A percentile compares a stretch with the other conserved stretches of the same genome.
Conservation (phyloP, 1,140 invertebrate species). For the Pteromalus puparum region DNA sequence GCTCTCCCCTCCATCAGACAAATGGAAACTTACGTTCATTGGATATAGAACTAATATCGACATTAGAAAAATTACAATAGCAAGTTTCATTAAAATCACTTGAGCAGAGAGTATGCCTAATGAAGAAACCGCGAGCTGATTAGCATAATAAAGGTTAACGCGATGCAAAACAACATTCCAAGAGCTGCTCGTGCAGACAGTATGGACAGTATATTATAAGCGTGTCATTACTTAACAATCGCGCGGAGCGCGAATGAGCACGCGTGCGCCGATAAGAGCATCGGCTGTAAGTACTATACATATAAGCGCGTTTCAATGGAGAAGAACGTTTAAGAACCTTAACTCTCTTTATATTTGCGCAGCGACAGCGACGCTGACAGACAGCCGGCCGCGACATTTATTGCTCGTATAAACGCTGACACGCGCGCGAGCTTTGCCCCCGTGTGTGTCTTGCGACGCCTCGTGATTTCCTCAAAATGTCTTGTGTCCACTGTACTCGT, state of each 20-base stretch:
- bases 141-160: not conserved
- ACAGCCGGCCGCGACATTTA: not conserved
- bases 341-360: no score
- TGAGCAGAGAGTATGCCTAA: no score
- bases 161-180: no score
- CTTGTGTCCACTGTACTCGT: not conserved
- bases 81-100: no score
- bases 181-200: not conserved
- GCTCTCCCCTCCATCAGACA: no score
- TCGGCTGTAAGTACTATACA: not conserved
- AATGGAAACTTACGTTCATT: no score
- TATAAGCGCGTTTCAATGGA: not conserved
- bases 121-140: no score
- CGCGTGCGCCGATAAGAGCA: not conserved
- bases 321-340: not conserved
- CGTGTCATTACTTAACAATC: not conserved
- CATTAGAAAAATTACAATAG: no score
- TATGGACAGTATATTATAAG: not conserved
- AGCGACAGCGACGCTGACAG: no score
- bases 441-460: not conserved
- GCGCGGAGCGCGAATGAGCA: not conserved
- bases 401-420: not conserved
- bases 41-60: no score
- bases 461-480: not conserved
- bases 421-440: no score